Percentiles rank a stretch among this genome's conserved stretches.
Evolutionary conservation across 2,888 invertebrate species (phyloP).

Genomic region (Orgyia antiqua): DNA sequence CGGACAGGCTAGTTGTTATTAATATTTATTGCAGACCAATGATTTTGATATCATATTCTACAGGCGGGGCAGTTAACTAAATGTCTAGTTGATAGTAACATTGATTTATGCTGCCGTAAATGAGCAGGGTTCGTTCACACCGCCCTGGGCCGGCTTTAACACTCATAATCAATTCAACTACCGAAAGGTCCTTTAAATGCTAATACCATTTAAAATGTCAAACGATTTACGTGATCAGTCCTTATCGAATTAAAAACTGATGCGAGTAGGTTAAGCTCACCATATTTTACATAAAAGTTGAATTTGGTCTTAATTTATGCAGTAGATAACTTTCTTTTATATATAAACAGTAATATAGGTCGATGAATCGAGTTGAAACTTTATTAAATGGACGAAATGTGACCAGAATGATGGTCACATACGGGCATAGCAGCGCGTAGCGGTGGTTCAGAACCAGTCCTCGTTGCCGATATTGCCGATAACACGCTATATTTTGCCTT

Average conservation of each 20-base stretch:
- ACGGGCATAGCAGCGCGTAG: slow-evolving; percentile 22
- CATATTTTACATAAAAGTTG: slow-evolving; percentile 14
- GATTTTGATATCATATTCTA: slow-evolving; percentile 44
- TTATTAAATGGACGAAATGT: slow-evolving; percentile 19
- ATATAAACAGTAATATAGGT: slow-evolving; percentile 14
- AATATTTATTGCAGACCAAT: slow-evolving; percentile 33
- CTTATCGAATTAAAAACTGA: slow-evolving; percentile 16
- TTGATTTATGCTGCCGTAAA: slow-evolving; percentile 49
- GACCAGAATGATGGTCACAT: slow-evolving; percentile 18
- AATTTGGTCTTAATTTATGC: slow-evolving; percentile 19
- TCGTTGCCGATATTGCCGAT: slow-evolving; percentile 20
- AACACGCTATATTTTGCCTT: slow-evolving; percentile 16
- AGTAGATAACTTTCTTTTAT: slow-evolving; percentile 14
- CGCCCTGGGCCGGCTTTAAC: slow-evolving; percentile 17
- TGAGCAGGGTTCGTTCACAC: slow-evolving; percentile 38
- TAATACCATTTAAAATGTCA: slow-evolving; percentile 38
- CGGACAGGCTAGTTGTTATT: too few species aligned
- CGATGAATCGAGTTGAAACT: slow-evolving; percentile 17
- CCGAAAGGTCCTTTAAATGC: slow-evolving; percentile 36
- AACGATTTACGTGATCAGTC: slow-evolving; percentile 32
- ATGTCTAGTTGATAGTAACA: slow-evolving; percentile 43
- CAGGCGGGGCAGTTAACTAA: slow-evolving; percentile 36
- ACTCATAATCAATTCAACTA: slow-evolving; percentile 35
- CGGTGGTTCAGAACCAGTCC: slow-evolving; percentile 26
- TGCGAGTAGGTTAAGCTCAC: slow-evolving; percentile 15